Conservation (phyloP, 2,797 vertebrate genomes). For the Cossypha dichroa region DNA sequence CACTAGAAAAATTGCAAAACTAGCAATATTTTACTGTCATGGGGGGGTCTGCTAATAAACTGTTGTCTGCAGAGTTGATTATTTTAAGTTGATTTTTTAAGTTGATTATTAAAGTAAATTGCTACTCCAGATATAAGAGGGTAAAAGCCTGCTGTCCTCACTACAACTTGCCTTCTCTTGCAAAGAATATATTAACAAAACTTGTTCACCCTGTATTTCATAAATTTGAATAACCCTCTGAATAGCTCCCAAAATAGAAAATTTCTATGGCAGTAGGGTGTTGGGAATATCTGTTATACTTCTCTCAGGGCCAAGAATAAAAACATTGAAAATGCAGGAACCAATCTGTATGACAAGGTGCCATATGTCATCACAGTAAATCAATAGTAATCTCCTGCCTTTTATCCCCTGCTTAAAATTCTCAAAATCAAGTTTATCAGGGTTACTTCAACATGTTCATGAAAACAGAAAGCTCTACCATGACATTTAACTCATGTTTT, state of each 20-base stretch:
- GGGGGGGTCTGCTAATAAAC: not conserved
- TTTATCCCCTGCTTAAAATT: not conserved
- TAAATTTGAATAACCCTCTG: not conserved
- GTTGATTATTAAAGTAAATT: not conserved
- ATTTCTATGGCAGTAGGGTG: not conserved
- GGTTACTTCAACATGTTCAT: not conserved
- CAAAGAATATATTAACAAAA: not conserved
- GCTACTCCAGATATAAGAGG: not conserved
- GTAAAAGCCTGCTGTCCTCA: not conserved
- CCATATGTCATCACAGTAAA: not conserved
- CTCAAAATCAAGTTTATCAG: not conserved
- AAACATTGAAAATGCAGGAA: not conserved
- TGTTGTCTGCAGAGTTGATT: not conserved
- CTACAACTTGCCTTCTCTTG: not conserved
- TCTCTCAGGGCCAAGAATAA: not conserved
- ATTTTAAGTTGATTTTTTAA: not conserved
- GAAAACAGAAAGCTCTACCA: not conserved
- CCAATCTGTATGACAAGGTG: not conserved
- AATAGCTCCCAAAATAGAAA: not conserved
- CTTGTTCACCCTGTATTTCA: not conserved
- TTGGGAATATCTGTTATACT: not conserved
- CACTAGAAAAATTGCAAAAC: not conserved
- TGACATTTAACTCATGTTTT: not conserved
- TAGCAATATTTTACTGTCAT: not conserved
- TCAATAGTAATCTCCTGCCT: not conserved